phyloP scores from a whole-genome alignment of 1,140 invertebrate species.

The Diprion similis region DNA sequence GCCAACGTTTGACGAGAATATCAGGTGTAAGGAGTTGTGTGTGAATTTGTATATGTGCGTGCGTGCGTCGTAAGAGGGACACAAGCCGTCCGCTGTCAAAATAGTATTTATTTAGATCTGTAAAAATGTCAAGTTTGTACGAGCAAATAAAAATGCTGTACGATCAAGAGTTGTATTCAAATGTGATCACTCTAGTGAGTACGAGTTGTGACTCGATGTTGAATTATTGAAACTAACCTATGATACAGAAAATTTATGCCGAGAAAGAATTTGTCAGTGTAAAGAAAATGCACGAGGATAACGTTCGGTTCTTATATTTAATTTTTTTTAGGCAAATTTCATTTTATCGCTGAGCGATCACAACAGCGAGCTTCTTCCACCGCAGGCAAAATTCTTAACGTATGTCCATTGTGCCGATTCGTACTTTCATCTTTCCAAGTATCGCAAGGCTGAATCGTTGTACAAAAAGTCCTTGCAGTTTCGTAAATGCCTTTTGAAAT shows the following conservation, averaged over 20 bases:
- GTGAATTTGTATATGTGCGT: neutral
- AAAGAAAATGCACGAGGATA: constrained; percentile 16
- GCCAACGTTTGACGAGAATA: neutral
- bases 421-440: constrained; percentile 70
- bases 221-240: constrained; percentile 6
- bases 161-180: constrained; percentile 66
- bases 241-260: neutral
- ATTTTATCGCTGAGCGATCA: constrained; percentile 72
- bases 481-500: constrained; percentile 73
- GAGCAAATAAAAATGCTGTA: constrained; percentile 68
- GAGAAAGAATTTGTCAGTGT: constrained; percentile 17
- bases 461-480: constrained; percentile 74
- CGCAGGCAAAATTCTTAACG: constrained; percentile 69
- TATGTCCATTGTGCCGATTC: constrained; percentile 74
- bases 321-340: constrained; percentile 70
- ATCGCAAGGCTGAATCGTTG: constrained; percentile 71
- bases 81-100: neutral
- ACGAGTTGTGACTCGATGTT: constrained; percentile 11
- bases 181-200: constrained; percentile 65
- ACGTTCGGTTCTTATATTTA: constrained; percentile 33
- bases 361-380: constrained; percentile 65
- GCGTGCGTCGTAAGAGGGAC: neutral
- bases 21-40: neutral
- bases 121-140: constrained; percentile 59
- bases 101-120: neutral